These are phyloP conservation scores for Napeogenes inachia DNA, from an alignment of 2,888 invertebrate genomes.

Conservation along the genomic window DNA sequence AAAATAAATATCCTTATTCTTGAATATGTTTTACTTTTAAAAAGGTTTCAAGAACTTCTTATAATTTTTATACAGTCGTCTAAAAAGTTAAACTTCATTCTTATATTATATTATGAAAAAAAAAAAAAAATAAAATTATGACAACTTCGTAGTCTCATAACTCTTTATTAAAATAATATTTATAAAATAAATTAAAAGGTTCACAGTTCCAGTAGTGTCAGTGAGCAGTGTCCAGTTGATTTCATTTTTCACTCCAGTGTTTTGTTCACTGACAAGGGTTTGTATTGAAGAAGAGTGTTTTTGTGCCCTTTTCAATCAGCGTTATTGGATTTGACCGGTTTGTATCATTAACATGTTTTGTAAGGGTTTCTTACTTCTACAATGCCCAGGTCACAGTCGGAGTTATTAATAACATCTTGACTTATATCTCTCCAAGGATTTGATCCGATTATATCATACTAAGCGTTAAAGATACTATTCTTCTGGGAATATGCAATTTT, in stretches of 20 bases:
- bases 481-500: too few relatives aligned
- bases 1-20: background rate
- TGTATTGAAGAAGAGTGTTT: constrained; percentile 63
- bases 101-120: too few relatives aligned
- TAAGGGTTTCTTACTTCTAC: constrained; percentile 8
- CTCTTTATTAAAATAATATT: background rate
- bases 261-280: constrained; percentile 70
- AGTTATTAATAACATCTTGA: background rate
- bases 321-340: constrained; percentile 45
- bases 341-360: constrained; percentile 61
- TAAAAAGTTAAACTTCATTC: too few relatives aligned
- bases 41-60: too few relatives aligned
- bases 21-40: background rate
- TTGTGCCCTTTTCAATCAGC: constrained; percentile 60
- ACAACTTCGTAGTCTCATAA: too few relatives aligned
- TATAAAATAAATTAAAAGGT: constrained; percentile 29
- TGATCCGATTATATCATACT: too few relatives aligned
- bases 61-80: too few relatives aligned
- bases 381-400: constrained; percentile 4
- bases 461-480: too few relatives aligned
- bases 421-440: too few relatives aligned
- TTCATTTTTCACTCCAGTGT: constrained; percentile 74
- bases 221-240: constrained; percentile 65
- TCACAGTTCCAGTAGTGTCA: constrained; percentile 32
- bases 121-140: too few relatives aligned